Evolutionary conservation across 2,113 vertebrate species (phyloP), one percentile per base, ranked within the genome.

Genomic region (Oenanthe oenanthe): DNA sequence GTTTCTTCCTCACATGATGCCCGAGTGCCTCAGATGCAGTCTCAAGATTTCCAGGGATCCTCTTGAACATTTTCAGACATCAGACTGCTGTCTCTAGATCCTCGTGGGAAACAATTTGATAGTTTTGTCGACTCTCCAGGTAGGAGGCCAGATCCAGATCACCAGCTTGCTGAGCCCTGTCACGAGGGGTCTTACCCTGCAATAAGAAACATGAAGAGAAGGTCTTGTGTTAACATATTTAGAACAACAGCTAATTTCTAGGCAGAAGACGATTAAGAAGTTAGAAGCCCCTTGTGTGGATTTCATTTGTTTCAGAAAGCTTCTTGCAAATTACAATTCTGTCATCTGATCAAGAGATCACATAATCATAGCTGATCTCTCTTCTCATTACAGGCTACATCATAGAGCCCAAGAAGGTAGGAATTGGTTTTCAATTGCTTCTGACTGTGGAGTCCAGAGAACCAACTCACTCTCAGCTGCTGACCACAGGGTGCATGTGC

Each of bases 31-130:
- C 93, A 93, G 94, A 95, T 93, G 73, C 45, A 94, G 96, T 86
- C 87, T 93, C 28, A 67, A 10, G 91, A 75, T 34, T 85, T 96
- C 43, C 88, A 84, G 78, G 83, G 57, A 75, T 94, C 65, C 56
- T 95, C 86, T 93, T 61, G 6, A 25, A 75, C 0, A 1, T 86
- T 79, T 93, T 75, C 88, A 65, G 90, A 42, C 56, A 78, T 99
- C 99, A 99, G 89, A 99, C 99, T n/a, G 99, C 99, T 3, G 99
- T 99, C 98, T 99, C 99, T 95, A 99, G 96, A 96, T 99, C 99
- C 81, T 99, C 99, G 0, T 98, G 98, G 62, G 98, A 92, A 92
- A 97, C 72, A 42, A 97, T 91, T 91, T 98, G 97, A 96, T 98
- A 96, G 74, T 97, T 98, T 54, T 98, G 98, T 65, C 96, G 97